Evolutionary conservation across 2,888 invertebrate species (phyloP).

Genomic region (Caenorhabditis sp.): DNA sequence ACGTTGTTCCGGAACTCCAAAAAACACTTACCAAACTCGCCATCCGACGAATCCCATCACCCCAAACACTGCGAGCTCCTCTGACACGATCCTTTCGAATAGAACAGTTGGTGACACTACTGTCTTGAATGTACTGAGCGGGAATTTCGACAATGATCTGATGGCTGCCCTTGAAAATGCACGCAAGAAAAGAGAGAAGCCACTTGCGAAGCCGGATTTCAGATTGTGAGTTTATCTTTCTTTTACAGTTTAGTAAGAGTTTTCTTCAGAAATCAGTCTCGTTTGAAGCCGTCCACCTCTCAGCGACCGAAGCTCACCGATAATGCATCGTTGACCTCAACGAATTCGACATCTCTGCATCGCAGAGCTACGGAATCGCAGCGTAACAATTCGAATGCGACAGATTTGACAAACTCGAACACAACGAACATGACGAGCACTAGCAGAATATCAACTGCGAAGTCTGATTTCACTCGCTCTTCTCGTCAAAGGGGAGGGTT

Average conservation of each 20-base stretch:
- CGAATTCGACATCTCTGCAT: neutral
- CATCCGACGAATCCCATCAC: neutral
- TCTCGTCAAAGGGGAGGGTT: constrained; percentile 10
- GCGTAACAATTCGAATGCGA: neutral
- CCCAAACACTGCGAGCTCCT: neutral
- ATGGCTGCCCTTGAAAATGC: constrained; percentile 14
- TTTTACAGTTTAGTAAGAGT: neutral
- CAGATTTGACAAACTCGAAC: constrained; percentile 8
- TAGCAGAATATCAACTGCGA: constrained; percentile 27
- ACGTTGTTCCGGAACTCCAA: neutral
- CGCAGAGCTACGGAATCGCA: neutral
- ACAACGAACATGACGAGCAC: constrained; percentile 11
- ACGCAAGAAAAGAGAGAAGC: constrained; percentile 28
- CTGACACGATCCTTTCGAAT: constrained; percentile 40
- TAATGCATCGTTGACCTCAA: neutral
- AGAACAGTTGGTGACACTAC: constrained; percentile 30
- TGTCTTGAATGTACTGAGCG: constrained; percentile 6
- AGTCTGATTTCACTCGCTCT: constrained; percentile 15
- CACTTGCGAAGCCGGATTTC: constrained; percentile 28
- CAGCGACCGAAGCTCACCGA: neutral
- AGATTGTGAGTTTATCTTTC: constrained; percentile 23
- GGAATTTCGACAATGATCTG: constrained; percentile 4
- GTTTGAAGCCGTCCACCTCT: neutral
- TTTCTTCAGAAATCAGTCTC: neutral
- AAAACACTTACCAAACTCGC: neutral